Evolutionary conservation across 1,140 invertebrate species (phyloP), one percentile per base, ranked within the genome.

Genomic region (Neocloeon triangulifer): DNA sequence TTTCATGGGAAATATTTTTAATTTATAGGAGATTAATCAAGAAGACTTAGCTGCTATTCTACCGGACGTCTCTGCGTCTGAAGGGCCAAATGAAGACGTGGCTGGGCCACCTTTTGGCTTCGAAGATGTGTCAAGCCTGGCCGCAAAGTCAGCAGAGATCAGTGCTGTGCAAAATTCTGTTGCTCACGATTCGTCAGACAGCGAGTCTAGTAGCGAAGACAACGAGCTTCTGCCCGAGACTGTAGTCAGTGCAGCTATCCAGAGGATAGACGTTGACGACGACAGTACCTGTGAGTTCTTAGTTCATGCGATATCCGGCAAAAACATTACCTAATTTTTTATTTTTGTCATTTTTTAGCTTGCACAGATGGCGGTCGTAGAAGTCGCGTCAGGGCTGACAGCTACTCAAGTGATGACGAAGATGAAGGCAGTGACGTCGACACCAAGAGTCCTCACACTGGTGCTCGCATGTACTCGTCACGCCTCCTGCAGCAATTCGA

Each of bases 201-300:
- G 27, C 9, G 27, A 14, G 15, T 10, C 27, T 3, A 13, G 7
- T 3, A 29, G 27, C 14, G 27, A 18, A 16, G 27, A 10, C 5
- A 29, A 8, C 27, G 12, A 12, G 8, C 19, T 14, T 16, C 15
- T 16, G 13, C 9, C 14, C 19, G 27, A 14, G 10, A 23, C 22
- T 8, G 27, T 29, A 8, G 19, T 16, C 15, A 13, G 27, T 29
- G 27, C 27, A 14, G 27, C 10, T 9, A 13, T 3, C n/a, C 17
- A 12, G 13, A 16, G 28, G 16, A 15, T 27, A 2, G 34, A 22
- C 5, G 25, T 9, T 41, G 58, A 65, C 30, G 68, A 66, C 2
- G 62, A 64, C 36, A 72, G 68, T 43, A 69, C 73, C 50, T 69
- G 69, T 54, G 68, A 74, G 48, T 47, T 73, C 22, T 62, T 69